Base-by-base conservation (phyloP, 1,140 invertebrate genomes). In the Eueides isabella region DNA sequence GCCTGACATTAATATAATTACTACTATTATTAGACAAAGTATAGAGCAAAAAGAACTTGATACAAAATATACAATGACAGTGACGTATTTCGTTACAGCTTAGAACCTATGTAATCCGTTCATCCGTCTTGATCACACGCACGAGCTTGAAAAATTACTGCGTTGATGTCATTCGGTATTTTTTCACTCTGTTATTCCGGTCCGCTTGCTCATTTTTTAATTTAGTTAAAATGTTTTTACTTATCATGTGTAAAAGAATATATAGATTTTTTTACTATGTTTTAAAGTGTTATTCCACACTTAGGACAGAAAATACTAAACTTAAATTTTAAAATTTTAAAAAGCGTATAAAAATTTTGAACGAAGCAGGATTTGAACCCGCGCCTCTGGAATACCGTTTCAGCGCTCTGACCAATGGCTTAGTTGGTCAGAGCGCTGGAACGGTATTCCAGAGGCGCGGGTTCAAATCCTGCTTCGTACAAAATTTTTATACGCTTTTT, bases 91-190 rank as follows among this genome's bases (percentile, higher is more conserved):
- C 64, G 69, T 78, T 71, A 72, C 31, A 67, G 70, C 63, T 80
- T 74, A 80, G 72, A 74, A 55, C 48, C 68, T 69, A 67, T 69
- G 66, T 79, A 81, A 81, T 81, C 80, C 77, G 31, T 69, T 38
- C 61, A 79, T 76, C 67, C 55, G 68, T 79, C 77, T 75, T 74
- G 70, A 80, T 71, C 73, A 61, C 73, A 70, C 74, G 74, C 74
- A 75, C 67, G 70, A 71, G 77, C 75, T 68, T 81, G 80, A 79
- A 81, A 81, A 77, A 81, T 81, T 79, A 79, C 79, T 44, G 16
- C 23, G 68, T 62, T 69, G 67, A 74, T 67, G 61, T 61, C 33
- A 23, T 65, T 63, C 41, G 72, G 61, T 71, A 75, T 74, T 76
- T 76, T 68, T 70, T 70, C 66, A 61, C 63, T 78, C 61, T 68